Conservation (phyloP, 2,797 vertebrate genomes). For the Coluber constrictor region DNA sequence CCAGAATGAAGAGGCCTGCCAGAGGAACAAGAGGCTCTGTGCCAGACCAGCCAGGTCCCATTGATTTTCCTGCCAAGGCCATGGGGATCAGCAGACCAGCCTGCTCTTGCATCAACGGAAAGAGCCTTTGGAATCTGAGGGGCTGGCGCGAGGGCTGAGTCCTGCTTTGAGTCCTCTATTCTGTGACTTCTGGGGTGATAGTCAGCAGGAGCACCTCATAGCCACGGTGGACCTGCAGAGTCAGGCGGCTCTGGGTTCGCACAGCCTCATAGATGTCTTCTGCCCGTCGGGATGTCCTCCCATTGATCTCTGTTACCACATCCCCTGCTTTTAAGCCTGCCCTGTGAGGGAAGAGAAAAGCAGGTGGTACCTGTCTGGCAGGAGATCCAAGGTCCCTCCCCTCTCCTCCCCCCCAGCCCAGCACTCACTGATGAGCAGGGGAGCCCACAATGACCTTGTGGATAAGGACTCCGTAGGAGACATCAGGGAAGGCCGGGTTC, state of each 20-base stretch:
- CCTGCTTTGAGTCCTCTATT: conserved; percentile 61
- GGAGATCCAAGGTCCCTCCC: rapidly evolving
- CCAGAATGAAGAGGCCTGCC: no score
- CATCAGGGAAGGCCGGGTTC: conserved; percentile 84
- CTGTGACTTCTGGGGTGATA: conserved; percentile 83
- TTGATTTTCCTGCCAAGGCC: not conserved
- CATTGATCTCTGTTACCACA: conserved; percentile 87
- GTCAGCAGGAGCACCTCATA: conserved; percentile 74
- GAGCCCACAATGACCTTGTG: conserved; percentile 88
- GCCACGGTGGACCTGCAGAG: conserved; percentile 79
- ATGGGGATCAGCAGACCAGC: not conserved
- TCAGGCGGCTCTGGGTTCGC: conserved; percentile 77
- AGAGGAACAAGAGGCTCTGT: not conserved
- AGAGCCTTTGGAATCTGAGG: not conserved
- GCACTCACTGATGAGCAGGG: conserved; percentile 83
- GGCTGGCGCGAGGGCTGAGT: rapidly evolving
- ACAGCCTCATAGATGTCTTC: conserved; percentile 90
- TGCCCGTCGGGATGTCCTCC: conserved; percentile 72
- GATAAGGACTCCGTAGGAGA: conserved; percentile 88
- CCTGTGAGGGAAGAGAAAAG: conserved; percentile 61
- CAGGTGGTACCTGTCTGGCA: not conserved
- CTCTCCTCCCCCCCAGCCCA: not conserved
- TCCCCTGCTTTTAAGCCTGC: conserved; percentile 88
- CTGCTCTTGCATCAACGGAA: no score
- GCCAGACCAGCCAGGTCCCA: not conserved